These are phyloP conservation scores for rat (Rattus norvegicus) DNA, from an alignment of 2,113 vertebrate genomes.

Conservation along the genomic window GRCr8 NC_086024.1:37500001-37500500, in stretches of 20 bases:
- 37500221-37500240: not conserved
- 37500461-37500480: not conserved
- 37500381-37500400: not conserved
- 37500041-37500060: not conserved
- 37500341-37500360: not conserved
- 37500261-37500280: not conserved
- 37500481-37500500: not conserved
- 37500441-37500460: not conserved
- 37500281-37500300: too few relatives aligned
- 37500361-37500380: not conserved
- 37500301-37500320: not conserved
- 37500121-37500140: not conserved
- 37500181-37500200: not conserved
- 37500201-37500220: not conserved
- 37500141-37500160: not conserved
- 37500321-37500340: not conserved
- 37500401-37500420: not conserved
- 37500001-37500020: too few relatives aligned
- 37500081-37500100: not conserved
- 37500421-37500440: not conserved
- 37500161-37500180: not conserved
- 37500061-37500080: not conserved
- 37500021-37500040: too few relatives aligned
- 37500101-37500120: not conserved
- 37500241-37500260: not conserved